Percentiles rank a stretch among this genome's conserved stretches.
Conservation (phyloP, 2,888 invertebrate genomes). For the Rhagophthalmus giganteus region DNA sequence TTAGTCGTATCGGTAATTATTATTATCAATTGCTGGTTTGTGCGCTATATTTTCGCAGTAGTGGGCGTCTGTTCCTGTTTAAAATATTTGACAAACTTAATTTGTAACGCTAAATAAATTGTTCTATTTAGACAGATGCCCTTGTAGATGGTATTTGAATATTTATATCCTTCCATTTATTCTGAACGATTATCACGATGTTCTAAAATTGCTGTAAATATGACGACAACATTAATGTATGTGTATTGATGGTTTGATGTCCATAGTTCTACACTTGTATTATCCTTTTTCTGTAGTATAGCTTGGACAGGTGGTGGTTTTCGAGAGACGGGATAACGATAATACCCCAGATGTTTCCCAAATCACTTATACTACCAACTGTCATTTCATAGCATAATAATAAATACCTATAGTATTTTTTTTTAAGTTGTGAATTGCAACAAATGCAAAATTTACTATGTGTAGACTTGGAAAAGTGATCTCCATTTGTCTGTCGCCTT, state of each 20-base stretch:
- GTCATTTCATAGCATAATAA: conserved; percentile 19
- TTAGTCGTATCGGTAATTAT: conserved; percentile 11
- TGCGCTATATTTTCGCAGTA: conserved; percentile 17
- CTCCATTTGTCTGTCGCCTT: conserved; percentile 4
- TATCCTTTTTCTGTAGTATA: conserved; percentile 39
- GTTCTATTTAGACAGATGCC: conserved; percentile 1
- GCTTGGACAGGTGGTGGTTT: conserved; percentile 32
- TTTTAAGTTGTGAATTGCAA: conserved; percentile 21
- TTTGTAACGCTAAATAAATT: too few species aligned
- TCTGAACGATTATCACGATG: conserved; percentile 25
- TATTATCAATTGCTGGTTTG: conserved; percentile 17
- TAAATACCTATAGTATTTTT: conserved; percentile 17
- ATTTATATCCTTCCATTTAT: conserved; percentile 26
- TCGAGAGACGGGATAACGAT: conserved; percentile 8
- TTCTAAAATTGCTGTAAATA: conserved; percentile 45
- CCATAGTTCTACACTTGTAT: conserved; percentile 37
- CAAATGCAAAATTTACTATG: conserved; percentile 12
- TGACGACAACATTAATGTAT: conserved; percentile 49
- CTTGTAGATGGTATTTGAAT: conserved; percentile 13
- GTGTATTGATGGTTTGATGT: conserved; percentile 40
- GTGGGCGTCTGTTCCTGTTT: conserved; percentile 4
- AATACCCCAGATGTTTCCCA: conserved; percentile 3
- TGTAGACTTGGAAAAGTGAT: conserved; percentile 17
- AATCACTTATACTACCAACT: conserved; percentile 14
- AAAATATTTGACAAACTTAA: too few species aligned